These are phyloP conservation scores for Automeris io DNA, from an alignment of 2,888 invertebrate species.

Conservation along the genomic window DNA sequence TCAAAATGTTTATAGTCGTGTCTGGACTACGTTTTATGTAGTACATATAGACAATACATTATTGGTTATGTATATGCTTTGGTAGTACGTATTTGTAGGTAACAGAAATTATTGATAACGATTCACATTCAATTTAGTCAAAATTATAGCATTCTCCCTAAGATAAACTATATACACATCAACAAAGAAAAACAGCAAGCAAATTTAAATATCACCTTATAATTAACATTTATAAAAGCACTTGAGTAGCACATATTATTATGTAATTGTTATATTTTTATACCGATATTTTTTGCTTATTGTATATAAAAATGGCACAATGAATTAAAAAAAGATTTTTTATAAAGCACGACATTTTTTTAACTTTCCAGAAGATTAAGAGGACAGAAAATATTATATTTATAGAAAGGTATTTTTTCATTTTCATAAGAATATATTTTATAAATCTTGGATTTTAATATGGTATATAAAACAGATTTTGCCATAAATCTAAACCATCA, in stretches of 20 bases:
- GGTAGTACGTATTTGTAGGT: too few relatives aligned
- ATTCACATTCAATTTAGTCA: conserved; percentile 30
- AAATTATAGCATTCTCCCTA: conserved; percentile 43
- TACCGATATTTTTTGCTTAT: conserved; percentile 21
- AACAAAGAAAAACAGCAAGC: conserved; percentile 58
- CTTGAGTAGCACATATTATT: conserved; percentile 67
- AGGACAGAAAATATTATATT: conserved; percentile 56
- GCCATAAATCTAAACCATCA: conserved; percentile 45
- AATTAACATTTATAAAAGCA: conserved; percentile 67
- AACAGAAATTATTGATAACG: too few relatives aligned
- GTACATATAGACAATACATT: too few relatives aligned
- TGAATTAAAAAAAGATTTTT: conserved; percentile 37
- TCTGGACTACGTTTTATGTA: too few relatives aligned
- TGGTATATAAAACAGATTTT: conserved; percentile 20
- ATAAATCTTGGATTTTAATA: conserved; percentile 25
- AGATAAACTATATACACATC: conserved; percentile 27
- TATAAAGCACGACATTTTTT: conserved; percentile 52
- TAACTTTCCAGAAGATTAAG: conserved; percentile 25
- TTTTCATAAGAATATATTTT: conserved; percentile 48
- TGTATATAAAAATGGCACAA: conserved; percentile 66
- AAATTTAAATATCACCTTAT: conserved; percentile 70
- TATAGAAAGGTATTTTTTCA: conserved; percentile 49
- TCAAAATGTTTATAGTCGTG: too few relatives aligned
- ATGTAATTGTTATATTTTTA: conserved; percentile 28
- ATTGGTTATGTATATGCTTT: too few relatives aligned